Evolutionary conservation across 2,113 vertebrate genomes (phyloP).

Genomic region (Rattus norvegicus): GRCr8 NC_086036.1:22540501-22541000

Average conservation of each 20-base stretch:
- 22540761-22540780: not conserved
- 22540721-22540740: constrained; percentile 8
- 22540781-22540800: not conserved
- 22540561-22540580: not conserved
- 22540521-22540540: not conserved
- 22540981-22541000: too few relatives aligned
- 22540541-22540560: not conserved
- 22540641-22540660: not conserved
- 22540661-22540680: not conserved
- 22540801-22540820: not conserved
- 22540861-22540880: not conserved
- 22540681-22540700: not conserved
- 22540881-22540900: not conserved
- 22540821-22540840: not conserved
- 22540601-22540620: not conserved
- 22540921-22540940: not conserved
- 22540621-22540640: not conserved
- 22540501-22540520: not conserved
- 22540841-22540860: not conserved
- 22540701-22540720: not conserved
- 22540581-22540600: not conserved
- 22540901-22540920: not conserved
- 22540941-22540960: not conserved
- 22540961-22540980: not conserved
- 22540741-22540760: not conserved